Conservation (phyloP, 1,140 invertebrate species). For the Lasioglossum baleicum region DNA sequence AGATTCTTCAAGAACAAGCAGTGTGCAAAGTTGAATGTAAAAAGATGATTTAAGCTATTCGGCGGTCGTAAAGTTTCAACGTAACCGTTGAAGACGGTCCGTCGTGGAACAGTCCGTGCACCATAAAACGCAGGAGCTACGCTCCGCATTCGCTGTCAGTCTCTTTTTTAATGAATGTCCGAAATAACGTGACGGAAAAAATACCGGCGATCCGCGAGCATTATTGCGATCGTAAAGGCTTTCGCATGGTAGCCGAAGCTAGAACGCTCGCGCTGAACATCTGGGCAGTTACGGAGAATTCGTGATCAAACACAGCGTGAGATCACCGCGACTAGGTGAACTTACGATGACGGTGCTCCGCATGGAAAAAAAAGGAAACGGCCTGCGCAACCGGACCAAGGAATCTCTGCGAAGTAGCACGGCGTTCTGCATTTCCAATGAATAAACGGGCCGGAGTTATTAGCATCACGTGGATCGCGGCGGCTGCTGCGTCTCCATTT, state of each 20-base stretch:
- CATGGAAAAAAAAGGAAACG: neutral
- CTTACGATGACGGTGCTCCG: conserved; percentile 20
- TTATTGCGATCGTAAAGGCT: conserved; percentile 26
- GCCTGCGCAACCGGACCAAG: neutral
- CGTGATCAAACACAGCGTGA: conserved; percentile 19
- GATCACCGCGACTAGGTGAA: conserved; percentile 25
- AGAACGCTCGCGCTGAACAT: neutral
- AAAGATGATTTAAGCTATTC: neutral
- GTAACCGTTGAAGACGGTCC: no score
- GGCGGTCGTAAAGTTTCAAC: no score
- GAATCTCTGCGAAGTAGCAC: neutral
- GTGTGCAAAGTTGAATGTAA: no score
- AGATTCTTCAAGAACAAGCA: no score
- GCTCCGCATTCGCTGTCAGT: neutral
- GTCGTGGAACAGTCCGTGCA: neutral
- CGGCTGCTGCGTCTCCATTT: neutral
- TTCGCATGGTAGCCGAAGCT: neutral
- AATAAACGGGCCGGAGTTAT: conserved; percentile 7
- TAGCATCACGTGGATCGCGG: neutral
- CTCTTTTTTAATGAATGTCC: neutral
- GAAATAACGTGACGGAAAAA: neutral
- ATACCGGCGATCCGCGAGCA: neutral
- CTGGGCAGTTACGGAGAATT: conserved; percentile 12
- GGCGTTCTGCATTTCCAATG: neutral
- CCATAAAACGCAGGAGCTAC: neutral